Evolutionary conservation across 2,113 vertebrate species (phyloP), one percentile per base, ranked within the genome.

Genomic region (Drymodes brunneopygia): DNA sequence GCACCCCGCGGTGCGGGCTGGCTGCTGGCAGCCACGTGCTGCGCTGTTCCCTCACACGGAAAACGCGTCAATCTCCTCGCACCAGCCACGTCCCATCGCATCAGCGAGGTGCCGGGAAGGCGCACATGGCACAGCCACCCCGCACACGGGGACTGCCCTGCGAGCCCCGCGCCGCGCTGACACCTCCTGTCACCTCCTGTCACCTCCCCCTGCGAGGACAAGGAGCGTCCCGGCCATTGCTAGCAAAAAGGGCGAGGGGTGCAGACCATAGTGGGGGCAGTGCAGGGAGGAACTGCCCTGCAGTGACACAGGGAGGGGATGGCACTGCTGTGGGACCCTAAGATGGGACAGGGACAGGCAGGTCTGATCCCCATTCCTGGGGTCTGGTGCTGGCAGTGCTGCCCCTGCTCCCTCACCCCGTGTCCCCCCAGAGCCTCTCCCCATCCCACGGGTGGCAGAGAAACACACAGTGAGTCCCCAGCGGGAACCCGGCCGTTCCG

Each of bases 391-490:
- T 12, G 11, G 44, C 23, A 27, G 15, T 12, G 6, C 73, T 48
- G 36, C 13, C 21, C 19, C 1, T 2, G 15, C 35, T 67, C 44
- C 62, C 17, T 56, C 10, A 9, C 7, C 38, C 58, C 1, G 0
- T 15, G 54, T 94, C 48, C 79, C 64, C 28, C 23, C 2, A 1
- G 29, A 83, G 45, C 62, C 29, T 56, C n/a, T 21, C 48, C 25
- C 23, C 14, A 18, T 54, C 64, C 45, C 8, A 8, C 0, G 5
- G 47, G 42, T 0, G 6, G 40, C 90, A 65, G 54, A 0, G 0
- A 36, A 62, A 65, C 58, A 36, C 75, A 40, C 51, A 12, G 71
- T 1, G 33, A 42, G 69, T 44, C 65, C 69, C 50, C 54, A 67
- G 48, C 0, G 0, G 54, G 65, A 90, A 56, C 36, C 40, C 27